Conservation (phyloP, 2,113 vertebrate genomes). For the Clarias gariepinus region DNA sequence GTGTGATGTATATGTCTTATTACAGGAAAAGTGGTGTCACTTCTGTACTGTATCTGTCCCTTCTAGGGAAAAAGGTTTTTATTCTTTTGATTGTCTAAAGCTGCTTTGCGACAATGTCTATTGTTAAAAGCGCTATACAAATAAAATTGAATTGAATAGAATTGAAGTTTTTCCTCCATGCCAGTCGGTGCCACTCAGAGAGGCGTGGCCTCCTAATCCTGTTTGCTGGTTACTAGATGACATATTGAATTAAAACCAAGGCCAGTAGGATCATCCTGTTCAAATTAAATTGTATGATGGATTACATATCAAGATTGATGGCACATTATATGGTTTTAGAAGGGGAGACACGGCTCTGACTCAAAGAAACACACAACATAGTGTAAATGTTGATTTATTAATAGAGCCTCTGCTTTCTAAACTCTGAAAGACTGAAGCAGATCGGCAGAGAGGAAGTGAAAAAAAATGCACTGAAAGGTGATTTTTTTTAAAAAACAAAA, state of each 20-base stretch:
- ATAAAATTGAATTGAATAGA: too few relatives aligned
- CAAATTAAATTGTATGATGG: background rate
- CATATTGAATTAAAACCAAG: background rate
- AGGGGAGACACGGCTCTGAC: background rate
- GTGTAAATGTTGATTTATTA: slow-evolving; percentile 2
- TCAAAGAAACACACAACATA: background rate
- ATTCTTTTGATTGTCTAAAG: too few relatives aligned
- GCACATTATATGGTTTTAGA: background rate
- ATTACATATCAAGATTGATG: background rate
- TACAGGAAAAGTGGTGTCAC: background rate
- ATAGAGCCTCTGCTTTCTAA: background rate
- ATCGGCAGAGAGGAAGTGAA: background rate
- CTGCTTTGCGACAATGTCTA: too few relatives aligned
- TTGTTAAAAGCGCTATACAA: too few relatives aligned
- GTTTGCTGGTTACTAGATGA: background rate
- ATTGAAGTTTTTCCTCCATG: background rate
- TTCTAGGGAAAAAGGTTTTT: background rate
- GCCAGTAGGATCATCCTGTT: background rate
- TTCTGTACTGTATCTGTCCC: background rate
- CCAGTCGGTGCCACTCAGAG: background rate
- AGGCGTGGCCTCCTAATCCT: background rate
- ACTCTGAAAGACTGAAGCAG: background rate
- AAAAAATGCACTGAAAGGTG: background rate
- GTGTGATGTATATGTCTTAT: background rate
- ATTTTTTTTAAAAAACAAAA: background rate